These are phyloP conservation scores for Nothoprocta pentlandii DNA, from an alignment of 2,113 vertebrate genomes.

Conservation along the genomic window DNA sequence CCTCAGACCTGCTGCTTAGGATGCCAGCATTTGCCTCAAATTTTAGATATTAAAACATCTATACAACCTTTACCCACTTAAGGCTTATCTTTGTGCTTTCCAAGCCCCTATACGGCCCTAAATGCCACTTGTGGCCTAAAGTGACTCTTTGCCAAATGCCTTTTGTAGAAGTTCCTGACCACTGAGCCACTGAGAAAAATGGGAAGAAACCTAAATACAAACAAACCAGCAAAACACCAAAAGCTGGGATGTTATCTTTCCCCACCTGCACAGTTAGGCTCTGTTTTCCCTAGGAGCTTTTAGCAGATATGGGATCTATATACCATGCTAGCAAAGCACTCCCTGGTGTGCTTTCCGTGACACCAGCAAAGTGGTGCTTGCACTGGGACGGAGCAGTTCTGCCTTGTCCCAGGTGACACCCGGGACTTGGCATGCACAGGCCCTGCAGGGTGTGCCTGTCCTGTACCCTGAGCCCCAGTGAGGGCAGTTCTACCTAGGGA, in stretches of 20 bases:
- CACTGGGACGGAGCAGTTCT: slow-evolving; percentile 11
- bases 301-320: slow-evolving; percentile 50
- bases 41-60: not conserved
- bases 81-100: not conserved
- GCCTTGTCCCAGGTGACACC: not conserved
- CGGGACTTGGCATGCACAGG: not conserved
- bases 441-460: not conserved
- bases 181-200: not conserved
- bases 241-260: slow-evolving; percentile 49
- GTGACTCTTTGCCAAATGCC: not conserved
- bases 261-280: slow-evolving; percentile 53
- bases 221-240: not conserved
- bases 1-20: not conserved
- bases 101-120: not conserved
- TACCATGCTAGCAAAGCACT: slow-evolving; percentile 48
- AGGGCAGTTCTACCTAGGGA: not conserved
- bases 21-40: not conserved
- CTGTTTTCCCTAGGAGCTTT: slow-evolving; percentile 66
- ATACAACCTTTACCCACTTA: not conserved
- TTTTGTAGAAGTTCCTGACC: slow-evolving; percentile 8
- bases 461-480: accelerated
- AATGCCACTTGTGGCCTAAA: not conserved
- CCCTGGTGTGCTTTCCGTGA: slow-evolving; percentile 51
- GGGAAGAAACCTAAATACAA: not conserved
- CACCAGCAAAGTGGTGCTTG: slow-evolving; percentile 40